Base-by-base conservation (phyloP, 1,140 invertebrate species). In the Aphis craccivora region DNA sequence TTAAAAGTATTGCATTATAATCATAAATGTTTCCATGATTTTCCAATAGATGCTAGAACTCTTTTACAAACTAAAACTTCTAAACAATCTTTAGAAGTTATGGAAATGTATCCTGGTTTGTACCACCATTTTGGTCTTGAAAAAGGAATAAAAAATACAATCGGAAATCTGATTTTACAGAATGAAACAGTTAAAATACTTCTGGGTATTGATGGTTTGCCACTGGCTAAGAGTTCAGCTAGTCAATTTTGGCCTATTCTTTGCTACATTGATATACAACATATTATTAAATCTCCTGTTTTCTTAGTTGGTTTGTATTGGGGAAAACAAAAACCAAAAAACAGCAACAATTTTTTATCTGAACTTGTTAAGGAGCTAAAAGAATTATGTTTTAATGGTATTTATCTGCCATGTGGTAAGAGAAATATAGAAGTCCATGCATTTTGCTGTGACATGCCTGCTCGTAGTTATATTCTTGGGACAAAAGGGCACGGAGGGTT, bases 41-140 rank as follows among this genome's bases (percentile, higher is more conserved):
- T 86, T 86, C 84, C 84, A 43, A 2, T 45, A 43, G 84, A 86
- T 86, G 84, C 84, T 86, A 86, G 84, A 86, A 86, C 43, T 30
- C 30, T 81, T 81, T 37, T 81, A 81, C n/a, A 81, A 81, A 35
- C 76, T 81, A 81, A 81, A 35, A 20, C 35, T n/a, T 43, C 22
- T 43, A 86, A 86, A 30, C 23, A 86, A 25, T 43, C 37, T 67
- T 67, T 67, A 67, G 60, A 67, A 86, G 30, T 86, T 86, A 45
- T 1, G 30, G 20, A 25, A 25, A 45, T 86, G 37, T 43, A 4
- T 30, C 84, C 40, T 45, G 40, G 84, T n/a, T 9, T 43, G 20
- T 86, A 45, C 30, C 43, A 43, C 18, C 84, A 86, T 35, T 86
- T 43, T 43, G 84, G 84, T 86, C 35, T 84, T 84, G 35, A 37